Base-by-base conservation (phyloP, 2,113 vertebrate genomes). In the Pteronura brasiliensis region DNA sequence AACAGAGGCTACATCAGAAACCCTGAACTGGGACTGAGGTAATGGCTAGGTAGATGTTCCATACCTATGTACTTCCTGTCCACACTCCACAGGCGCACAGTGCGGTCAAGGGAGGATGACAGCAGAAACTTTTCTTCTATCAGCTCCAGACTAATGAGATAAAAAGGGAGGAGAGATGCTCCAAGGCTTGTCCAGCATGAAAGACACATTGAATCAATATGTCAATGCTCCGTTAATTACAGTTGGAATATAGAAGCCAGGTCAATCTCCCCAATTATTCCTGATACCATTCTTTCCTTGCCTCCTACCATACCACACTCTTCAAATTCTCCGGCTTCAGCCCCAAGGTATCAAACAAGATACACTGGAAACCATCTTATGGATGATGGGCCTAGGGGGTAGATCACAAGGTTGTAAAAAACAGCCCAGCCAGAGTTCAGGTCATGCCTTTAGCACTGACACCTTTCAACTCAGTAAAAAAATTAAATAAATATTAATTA, bases 41-140 rank as follows among this genome's bases (percentile, higher is more conserved):
- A 13, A 21, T 25, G 11, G 81, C 29, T 20, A 34, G 67, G n/a
- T 21, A 8, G 17, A 44, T 0, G 15, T 18, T 34, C 74, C 71
- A 92, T 94, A 99, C 98, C 99, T 83, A 98, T 98, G 93, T 98
- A 98, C 7, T 98, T 98, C 90, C 99, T 98, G 5, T 95, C 63
- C 67, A 85, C 65, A 47, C 98, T 98, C 99, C 99, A 99, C 13
- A 99, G 98, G 4, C 65, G 93, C 79, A 99, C 98, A 1, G 98
- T 99, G 97, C 44, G 61, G 93, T 98, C 99, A 7, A 81, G 49
- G 25, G 99, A 99, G 14, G 97, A 99, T 2, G 98, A 99, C 72
- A 99, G 98, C 84, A 99, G 96, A 97, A 98, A 91, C 94, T 97
- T 98, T 82, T 99, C 98, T 96, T 99, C 98, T 94, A 98, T 98